Conservation (phyloP, 2,113 vertebrate genomes). For the Aegotheles bennettii region DNA sequence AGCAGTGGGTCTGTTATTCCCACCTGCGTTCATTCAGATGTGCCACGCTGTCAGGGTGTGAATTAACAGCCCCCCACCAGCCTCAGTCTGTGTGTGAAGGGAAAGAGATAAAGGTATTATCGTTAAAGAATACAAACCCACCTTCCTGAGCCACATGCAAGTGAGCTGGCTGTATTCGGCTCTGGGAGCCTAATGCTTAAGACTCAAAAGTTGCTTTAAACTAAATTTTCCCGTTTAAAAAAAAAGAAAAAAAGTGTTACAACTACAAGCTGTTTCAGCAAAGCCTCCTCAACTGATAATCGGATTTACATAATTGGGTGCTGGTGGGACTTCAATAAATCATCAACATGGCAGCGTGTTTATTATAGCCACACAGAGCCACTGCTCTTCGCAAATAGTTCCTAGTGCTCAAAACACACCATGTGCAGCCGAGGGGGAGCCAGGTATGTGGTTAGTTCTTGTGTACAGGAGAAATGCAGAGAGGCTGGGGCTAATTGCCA, state of each 20-base stretch:
- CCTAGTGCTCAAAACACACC: background rate
- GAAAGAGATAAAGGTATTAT: background rate
- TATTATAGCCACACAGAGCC: constrained; percentile 48
- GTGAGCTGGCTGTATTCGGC: fast-evolving
- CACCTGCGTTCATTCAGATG: fast-evolving
- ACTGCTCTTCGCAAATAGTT: constrained; percentile 28
- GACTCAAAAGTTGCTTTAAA: constrained; percentile 35
- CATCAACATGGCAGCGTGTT: constrained; percentile 53
- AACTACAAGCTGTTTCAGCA: constrained; percentile 72
- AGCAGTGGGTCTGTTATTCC: background rate
- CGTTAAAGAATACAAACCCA: background rate
- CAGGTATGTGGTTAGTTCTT: background rate
- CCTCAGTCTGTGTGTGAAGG: background rate
- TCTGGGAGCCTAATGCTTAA: background rate
- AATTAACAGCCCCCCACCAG: background rate
- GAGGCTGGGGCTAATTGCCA: background rate
- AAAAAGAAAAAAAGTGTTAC: constrained; percentile 60
- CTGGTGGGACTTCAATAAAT: constrained; percentile 71
- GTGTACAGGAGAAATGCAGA: background rate
- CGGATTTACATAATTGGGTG: constrained; percentile 76
- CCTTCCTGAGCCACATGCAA: background rate
- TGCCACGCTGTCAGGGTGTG: background rate
- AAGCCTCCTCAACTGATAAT: constrained; percentile 77
- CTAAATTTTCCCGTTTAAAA: constrained; percentile 52
- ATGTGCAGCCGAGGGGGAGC: background rate